phyloP scores from a whole-genome alignment of 2,113 vertebrate species.

The Corapipo altera region DNA sequence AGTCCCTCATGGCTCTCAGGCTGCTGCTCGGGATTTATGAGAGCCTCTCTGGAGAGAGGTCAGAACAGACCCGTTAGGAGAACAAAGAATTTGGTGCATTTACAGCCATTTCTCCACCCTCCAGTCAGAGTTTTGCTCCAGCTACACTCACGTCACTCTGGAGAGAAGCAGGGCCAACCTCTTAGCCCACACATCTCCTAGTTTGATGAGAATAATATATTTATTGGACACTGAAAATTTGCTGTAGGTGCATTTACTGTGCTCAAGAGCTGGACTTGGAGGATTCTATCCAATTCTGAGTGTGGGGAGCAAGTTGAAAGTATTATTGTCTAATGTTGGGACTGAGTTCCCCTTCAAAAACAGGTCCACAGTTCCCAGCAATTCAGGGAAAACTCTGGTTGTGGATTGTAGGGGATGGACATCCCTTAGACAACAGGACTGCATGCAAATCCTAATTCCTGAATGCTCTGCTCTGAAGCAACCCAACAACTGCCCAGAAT shows the following conservation, averaged over 20 bases:
- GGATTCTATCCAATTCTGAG: neutral
- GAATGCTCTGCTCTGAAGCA: neutral
- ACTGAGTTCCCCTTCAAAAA: neutral
- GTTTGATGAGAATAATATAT: neutral
- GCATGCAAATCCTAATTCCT: neutral
- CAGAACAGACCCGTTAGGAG: neutral
- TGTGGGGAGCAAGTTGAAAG: neutral
- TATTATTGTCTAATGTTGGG: neutral
- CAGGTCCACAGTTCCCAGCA: neutral
- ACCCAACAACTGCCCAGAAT: neutral
- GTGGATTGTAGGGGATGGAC: rapidly evolving
- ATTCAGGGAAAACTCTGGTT: neutral
- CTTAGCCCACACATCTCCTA: neutral
- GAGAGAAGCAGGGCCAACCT: rapidly evolving
- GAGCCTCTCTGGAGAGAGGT: neutral
- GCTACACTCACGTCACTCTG: neutral
- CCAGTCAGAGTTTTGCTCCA: neutral
- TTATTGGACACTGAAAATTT: neutral
- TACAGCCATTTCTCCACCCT: neutral
- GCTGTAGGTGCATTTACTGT: neutral
- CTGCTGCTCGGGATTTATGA: neutral
- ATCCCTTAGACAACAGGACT: neutral
- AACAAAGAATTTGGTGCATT: neutral
- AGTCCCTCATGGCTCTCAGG: neutral
- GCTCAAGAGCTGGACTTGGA: neutral